These are phyloP conservation scores for Melanotaenia boesemani DNA, from an alignment of 2,797 vertebrate genomes.

Conservation along the genomic window DNA sequence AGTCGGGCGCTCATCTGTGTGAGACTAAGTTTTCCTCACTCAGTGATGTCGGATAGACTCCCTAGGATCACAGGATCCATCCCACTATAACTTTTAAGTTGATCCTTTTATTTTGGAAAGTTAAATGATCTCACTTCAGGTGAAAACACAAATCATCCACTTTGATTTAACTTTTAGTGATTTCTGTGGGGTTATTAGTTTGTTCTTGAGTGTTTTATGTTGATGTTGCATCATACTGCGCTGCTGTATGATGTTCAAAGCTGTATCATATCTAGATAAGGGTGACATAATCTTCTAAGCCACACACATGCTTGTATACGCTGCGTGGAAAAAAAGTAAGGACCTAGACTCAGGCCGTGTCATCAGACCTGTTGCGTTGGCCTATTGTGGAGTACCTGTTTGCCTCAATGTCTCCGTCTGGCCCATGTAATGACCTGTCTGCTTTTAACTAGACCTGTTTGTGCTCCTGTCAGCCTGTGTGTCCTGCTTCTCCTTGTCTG, in stretches of 20 bases:
- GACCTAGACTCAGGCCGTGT: conserved; percentile 17
- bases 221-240: neutral
- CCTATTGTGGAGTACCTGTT: conserved; percentile 58
- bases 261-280: neutral
- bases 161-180: neutral
- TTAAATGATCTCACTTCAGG: no score
- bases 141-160: no score
- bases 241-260: neutral
- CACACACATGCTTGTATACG: neutral
- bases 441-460: conserved; percentile 36
- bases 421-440: conserved; percentile 52
- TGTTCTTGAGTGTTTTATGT: neutral
- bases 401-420: conserved; percentile 42
- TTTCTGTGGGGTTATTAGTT: neutral
- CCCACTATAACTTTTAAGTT: neutral
- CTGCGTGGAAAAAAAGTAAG: neutral
- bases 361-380: conserved; percentile 33
- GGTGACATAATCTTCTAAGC: neutral
- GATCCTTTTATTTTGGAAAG: neutral
- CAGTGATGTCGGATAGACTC: no score
- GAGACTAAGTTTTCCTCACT: no score
- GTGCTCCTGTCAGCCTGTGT: conserved; percentile 41
- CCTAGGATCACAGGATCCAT: neutral
- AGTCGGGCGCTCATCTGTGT: no score
- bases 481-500: conserved; percentile 25